Base-by-base conservation (phyloP, 2,797 vertebrate species). In the Leptatherina wallacei region DNA sequence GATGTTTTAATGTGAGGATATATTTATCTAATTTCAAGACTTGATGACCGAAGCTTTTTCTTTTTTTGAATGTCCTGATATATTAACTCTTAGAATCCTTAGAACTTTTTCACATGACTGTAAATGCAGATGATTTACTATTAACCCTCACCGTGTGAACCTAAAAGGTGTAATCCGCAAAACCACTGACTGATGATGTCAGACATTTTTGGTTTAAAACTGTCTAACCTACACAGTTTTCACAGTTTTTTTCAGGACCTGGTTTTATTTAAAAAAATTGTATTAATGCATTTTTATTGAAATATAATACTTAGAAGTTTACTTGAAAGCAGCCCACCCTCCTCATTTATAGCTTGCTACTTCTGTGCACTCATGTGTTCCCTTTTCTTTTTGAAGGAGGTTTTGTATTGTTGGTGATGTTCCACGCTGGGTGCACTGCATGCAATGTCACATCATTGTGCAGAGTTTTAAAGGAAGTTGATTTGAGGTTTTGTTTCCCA, bases 401-500 rank as follows among this genome's bases (percentile, higher is more conserved):
- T 54, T 76, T 64, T 55, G 42, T 72, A 51, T 67, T 72, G 22
- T 22, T 20, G 22, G 33, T 58, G 29, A 51, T 71, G 58, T 66
- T 44, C 65, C 51, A 78, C 54, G 9, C 36, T 33, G 35, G 40
- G 10, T 3, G n/a, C 30, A 32, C 33, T 69, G 65, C 16, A 18
- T 79, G 82, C 72, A 78, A 40, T 69, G 60, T 52, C 70, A 57
- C 70, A 72, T 57, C 69, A 77, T 14, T 0, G 4, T 83, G 85
- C 79, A 80, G 49, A 65, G 52, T 55, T 75, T 61, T 73, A 40
- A 78, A 88, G 84, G 84, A 86, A 90, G 82, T 87, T 20, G 16
- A 71, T 71, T 72, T 80, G 85, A 78, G 82, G 83, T 84, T 91
- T 74, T 61, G 52, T 81, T 87, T 90, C 74, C 69, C 80, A 84